phyloP scores from a whole-genome alignment of 2,797 vertebrate genomes.

The Petrocephalus sullivani region DNA sequence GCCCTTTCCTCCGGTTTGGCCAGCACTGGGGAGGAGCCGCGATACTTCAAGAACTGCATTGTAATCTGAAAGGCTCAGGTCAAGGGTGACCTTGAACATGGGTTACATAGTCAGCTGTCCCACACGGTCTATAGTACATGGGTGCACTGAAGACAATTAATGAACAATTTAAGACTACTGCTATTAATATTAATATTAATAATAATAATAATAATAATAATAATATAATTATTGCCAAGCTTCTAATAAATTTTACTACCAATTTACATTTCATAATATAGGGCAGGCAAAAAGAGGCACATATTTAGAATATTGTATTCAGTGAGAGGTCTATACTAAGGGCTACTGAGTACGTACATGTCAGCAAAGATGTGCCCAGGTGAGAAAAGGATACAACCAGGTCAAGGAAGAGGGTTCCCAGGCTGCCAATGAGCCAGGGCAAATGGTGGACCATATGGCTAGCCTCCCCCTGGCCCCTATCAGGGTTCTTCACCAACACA shows the following conservation, averaged over 20 bases:
- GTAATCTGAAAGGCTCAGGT: slow-evolving; percentile 70
- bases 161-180: not conserved
- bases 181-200: not conserved
- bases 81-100: slow-evolving; percentile 43
- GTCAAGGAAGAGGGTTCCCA: slow-evolving; percentile 82
- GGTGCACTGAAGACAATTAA: not conserved
- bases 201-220: no score
- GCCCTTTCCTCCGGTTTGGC: slow-evolving; percentile 36
- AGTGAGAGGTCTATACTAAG: not conserved
- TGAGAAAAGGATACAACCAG: slow-evolving; percentile 77
- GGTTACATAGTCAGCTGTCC: not conserved
- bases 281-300: not conserved
- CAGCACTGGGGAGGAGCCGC: slow-evolving; percentile 13
- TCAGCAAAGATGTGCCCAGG: no score
- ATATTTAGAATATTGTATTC: not conserved
- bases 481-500: slow-evolving; percentile 85
- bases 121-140: not conserved
- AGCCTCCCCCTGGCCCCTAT: slow-evolving; percentile 59
- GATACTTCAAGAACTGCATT: slow-evolving; percentile 78
- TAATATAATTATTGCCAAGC: not conserved
- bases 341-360: not conserved
- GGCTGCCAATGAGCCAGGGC: slow-evolving; percentile 92
- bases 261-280: not conserved
- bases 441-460: slow-evolving; percentile 84
- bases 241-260: not conserved